These are phyloP conservation scores for Taphrorychus bicolor DNA, from an alignment of 2,888 invertebrate genomes.

Conservation along the genomic window DNA sequence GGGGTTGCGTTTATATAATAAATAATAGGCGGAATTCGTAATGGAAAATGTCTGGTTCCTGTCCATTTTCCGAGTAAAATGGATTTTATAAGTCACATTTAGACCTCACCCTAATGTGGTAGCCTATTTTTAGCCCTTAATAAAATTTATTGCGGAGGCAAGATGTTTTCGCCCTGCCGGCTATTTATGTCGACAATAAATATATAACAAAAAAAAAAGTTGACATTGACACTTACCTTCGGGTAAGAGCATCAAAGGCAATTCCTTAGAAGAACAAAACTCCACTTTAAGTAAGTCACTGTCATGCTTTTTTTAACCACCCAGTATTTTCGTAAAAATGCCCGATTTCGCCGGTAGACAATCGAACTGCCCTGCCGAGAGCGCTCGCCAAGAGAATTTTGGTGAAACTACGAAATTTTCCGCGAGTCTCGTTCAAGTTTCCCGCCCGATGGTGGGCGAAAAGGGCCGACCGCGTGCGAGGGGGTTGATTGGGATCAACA, in stretches of 20 bases:
- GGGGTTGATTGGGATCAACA: conserved; percentile 49
- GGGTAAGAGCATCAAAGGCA: not conserved
- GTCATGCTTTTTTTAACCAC: not conserved
- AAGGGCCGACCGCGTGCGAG: conserved; percentile 35
- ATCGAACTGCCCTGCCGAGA: conserved; percentile 1
- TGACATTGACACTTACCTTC: not conserved
- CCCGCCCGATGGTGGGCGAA: conserved; percentile 35
- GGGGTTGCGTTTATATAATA: too few relatives aligned
- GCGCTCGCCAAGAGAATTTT: conserved; percentile 37
- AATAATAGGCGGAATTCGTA: too few relatives aligned
- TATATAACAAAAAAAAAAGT: too few relatives aligned
- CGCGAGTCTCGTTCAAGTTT: conserved; percentile 47
- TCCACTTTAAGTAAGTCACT: not conserved
- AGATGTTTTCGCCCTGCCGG: too few relatives aligned
- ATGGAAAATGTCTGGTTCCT: not conserved
- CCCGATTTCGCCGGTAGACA: not conserved
- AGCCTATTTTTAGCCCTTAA: not conserved
- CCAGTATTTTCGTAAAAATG: not conserved
- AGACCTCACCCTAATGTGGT: not conserved
- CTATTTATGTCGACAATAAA: too few relatives aligned
- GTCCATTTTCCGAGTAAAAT: not conserved
- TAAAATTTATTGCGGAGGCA: not conserved
- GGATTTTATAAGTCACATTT: too few relatives aligned
- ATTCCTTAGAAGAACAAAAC: not conserved
- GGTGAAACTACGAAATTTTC: conserved; percentile 47